These are phyloP conservation scores for Tauraco erythrolophus DNA, from an alignment of 2,113 vertebrate species.

Conservation along the genomic window DNA sequence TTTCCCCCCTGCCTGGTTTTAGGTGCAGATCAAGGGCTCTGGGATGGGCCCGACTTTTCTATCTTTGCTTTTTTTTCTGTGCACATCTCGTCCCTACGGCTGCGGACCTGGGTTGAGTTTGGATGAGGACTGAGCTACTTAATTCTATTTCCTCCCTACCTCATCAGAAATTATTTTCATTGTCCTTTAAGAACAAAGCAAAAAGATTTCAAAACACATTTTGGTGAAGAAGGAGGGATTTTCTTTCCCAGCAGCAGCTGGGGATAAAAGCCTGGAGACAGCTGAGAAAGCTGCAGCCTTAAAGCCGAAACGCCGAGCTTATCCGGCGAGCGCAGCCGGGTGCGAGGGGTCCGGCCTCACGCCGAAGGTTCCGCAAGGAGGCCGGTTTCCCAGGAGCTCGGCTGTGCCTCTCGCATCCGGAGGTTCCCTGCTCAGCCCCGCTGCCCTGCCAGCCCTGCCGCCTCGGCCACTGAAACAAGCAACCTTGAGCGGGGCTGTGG, in stretches of 20 bases:
- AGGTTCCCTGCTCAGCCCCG: slow-evolving; percentile 16
- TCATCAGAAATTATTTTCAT: background rate
- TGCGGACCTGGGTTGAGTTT: background rate
- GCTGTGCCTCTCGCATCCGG: background rate
- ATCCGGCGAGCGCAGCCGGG: background rate
- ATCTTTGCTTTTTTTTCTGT: background rate
- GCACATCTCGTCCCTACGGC: background rate
- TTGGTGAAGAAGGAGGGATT: background rate
- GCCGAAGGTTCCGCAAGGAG: background rate
- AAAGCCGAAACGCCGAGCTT: background rate
- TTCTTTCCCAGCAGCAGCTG: slow-evolving; percentile 9
- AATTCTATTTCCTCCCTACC: background rate
- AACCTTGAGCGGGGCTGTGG: slow-evolving; percentile 47
- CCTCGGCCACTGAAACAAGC: slow-evolving; percentile 42
- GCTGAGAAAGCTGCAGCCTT: background rate
- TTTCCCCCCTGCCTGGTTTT: background rate
- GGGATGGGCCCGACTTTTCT: background rate
- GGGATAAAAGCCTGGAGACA: slow-evolving; percentile 7
- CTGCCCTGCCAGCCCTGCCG: slow-evolving; percentile 34
- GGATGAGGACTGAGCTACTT: background rate
- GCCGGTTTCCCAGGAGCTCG: background rate
- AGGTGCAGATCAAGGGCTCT: background rate
- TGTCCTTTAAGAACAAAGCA: background rate
- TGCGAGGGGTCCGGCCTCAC: background rate
- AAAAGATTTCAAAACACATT: background rate